A percentile compares a stretch with the other conserved stretches of the same genome.
Evolutionary conservation across 2,888 invertebrate species (phyloP).

Genomic region (Pseudococcus jackbeardsleyi): DNA sequence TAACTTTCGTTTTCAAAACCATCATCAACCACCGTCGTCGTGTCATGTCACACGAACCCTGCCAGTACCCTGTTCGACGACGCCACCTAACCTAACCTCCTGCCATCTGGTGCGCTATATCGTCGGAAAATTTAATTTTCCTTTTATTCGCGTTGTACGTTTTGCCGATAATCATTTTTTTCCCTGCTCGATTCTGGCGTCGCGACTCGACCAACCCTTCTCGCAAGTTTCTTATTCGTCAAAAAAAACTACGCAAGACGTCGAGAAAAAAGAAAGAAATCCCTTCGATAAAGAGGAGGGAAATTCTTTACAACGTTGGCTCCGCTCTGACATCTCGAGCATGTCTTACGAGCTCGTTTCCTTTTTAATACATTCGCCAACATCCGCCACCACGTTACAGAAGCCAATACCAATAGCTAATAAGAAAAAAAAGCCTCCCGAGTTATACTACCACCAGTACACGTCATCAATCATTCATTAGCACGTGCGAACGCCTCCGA

Average conservation of each 20-base stretch:
- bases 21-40: neutral
- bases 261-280: neutral
- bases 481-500: neutral
- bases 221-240: neutral
- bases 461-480: slow-evolving; percentile 10
- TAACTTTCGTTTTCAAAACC: slow-evolving; percentile 34
- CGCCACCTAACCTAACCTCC: neutral
- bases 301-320: neutral
- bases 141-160: neutral
- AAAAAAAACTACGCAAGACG: neutral
- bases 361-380: neutral
- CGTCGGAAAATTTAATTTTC: slow-evolving; percentile 31
- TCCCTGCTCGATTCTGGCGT: neutral
- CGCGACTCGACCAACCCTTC: neutral
- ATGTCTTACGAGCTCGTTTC: neutral
- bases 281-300: neutral
- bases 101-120: neutral
- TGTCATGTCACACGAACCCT: neutral
- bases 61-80: neutral
- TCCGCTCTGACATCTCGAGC: neutral
- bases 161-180: slow-evolving; percentile 5
- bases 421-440: neutral
- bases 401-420: neutral
- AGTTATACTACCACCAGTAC: neutral
- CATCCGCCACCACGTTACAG: neutral